phyloP scores from a whole-genome alignment of 1,140 invertebrate genomes.

The Zaprionus gabonicus region DNA sequence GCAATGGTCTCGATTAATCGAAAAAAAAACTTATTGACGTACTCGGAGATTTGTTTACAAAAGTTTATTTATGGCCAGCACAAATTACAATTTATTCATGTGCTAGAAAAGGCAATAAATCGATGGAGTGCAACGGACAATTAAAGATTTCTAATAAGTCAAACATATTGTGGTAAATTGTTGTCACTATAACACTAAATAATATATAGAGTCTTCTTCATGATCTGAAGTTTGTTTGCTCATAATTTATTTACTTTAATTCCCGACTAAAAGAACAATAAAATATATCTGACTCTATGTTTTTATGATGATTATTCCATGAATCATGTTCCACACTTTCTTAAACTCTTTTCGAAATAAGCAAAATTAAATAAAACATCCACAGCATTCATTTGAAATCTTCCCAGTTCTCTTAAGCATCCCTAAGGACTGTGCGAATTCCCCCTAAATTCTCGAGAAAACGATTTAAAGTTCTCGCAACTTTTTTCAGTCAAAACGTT shows the following conservation, averaged over 20 bases:
- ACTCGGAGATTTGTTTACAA: not conserved
- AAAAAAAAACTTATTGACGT: not conserved
- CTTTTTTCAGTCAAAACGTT: slow-evolving; percentile 45
- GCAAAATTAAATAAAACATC: not conserved
- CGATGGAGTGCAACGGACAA: not conserved
- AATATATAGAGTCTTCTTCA: too few relatives aligned
- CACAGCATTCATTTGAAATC: not conserved
- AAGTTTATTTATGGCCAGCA: slow-evolving; percentile 2
- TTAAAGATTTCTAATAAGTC: not conserved
- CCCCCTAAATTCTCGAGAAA: not conserved
- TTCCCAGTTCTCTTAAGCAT: not conserved
- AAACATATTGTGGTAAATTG: too few relatives aligned
- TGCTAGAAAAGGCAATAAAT: not conserved
- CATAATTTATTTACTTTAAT: too few relatives aligned
- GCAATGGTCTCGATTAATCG: not conserved
- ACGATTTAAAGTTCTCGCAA: not conserved
- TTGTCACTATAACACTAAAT: not conserved
- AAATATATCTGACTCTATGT: too few relatives aligned
- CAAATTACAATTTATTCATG: slow-evolving; percentile 2
- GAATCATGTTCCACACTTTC: too few relatives aligned
- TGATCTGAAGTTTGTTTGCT: too few relatives aligned
- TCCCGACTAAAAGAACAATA: too few relatives aligned
- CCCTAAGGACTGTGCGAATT: not conserved
- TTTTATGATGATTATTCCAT: too few relatives aligned
- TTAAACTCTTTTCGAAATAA: not conserved